phyloP scores from a whole-genome alignment of 2,888 invertebrate species.

The Bombylius discolor region DNA sequence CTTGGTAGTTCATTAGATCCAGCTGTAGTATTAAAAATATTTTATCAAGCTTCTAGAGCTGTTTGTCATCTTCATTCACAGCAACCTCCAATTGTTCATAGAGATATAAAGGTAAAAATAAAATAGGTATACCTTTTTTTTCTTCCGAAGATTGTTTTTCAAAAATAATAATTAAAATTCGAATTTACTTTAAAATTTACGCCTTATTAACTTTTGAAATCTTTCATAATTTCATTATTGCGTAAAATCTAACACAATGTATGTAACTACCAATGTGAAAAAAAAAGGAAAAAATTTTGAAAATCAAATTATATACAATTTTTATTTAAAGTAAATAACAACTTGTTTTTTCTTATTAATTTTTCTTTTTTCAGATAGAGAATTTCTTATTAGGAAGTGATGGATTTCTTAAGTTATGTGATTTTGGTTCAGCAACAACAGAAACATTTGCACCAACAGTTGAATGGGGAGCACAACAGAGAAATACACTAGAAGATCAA shows the following conservation, averaged over 20 bases:
- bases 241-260: too few relatives aligned
- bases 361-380: constrained; percentile 50
- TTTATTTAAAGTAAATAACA: too few relatives aligned
- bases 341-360: not conserved
- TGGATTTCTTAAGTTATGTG: constrained; percentile 85
- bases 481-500: constrained; percentile 86
- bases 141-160: not conserved
- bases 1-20: constrained; percentile 28
- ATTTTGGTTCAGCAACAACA: constrained; percentile 91
- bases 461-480: constrained; percentile 84
- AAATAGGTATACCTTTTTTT: not conserved
- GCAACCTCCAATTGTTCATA: constrained; percentile 80
- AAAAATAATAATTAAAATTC: too few relatives aligned
- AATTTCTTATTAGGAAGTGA: constrained; percentile 80
- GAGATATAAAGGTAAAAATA: constrained; percentile 75
- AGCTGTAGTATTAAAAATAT: constrained; percentile 62
- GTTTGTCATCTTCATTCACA: constrained; percentile 90
- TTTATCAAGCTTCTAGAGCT: constrained; percentile 82
- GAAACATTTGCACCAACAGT: constrained; percentile 70
- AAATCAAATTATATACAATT: too few relatives aligned
- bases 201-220: too few relatives aligned
- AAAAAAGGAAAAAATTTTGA: too few relatives aligned
- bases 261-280: too few relatives aligned
- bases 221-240: too few relatives aligned
- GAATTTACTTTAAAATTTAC: constrained; percentile 1